Conservation (phyloP, 2,888 invertebrate species). For the Mythimna albipuncta region DNA sequence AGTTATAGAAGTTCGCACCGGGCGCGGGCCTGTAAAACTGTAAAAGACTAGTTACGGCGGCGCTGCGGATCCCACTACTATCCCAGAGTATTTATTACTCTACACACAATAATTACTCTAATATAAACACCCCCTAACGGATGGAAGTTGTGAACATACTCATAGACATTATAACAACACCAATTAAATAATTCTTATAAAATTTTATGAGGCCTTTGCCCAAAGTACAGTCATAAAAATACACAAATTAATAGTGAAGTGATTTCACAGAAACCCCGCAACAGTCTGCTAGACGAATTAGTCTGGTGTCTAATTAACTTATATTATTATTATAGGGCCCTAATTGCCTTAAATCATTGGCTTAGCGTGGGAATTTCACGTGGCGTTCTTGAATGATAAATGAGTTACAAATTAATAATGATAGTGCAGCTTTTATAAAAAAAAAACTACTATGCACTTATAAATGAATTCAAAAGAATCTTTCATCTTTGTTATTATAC, state of each 20-base stretch:
- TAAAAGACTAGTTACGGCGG: too few relatives aligned
- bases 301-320: conserved; percentile 21
- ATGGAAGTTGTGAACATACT: conserved; percentile 8
- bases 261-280: conserved; percentile 15
- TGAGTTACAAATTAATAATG: conserved; percentile 1
- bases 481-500: neutral
- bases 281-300: conserved; percentile 28
- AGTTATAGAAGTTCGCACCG: too few relatives aligned
- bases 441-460: neutral
- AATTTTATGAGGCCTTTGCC: conserved; percentile 53
- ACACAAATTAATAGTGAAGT: conserved; percentile 17
- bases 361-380: conserved; percentile 17
- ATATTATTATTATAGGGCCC: conserved; percentile 25
- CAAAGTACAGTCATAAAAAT: conserved; percentile 32
- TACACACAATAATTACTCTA: too few relatives aligned
- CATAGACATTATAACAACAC: conserved; percentile 21
- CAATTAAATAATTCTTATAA: conserved; percentile 44
- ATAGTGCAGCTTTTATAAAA: neutral
- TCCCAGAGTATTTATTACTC: too few relatives aligned
- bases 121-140: conserved; percentile 8
- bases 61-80: too few relatives aligned
- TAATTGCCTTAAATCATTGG: conserved; percentile 11
- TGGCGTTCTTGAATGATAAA: conserved; percentile 1
- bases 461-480: neutral
- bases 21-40: too few relatives aligned